Evolutionary conservation across 2,888 invertebrate species (phyloP).

Genomic region (Unio delphinus): DNA sequence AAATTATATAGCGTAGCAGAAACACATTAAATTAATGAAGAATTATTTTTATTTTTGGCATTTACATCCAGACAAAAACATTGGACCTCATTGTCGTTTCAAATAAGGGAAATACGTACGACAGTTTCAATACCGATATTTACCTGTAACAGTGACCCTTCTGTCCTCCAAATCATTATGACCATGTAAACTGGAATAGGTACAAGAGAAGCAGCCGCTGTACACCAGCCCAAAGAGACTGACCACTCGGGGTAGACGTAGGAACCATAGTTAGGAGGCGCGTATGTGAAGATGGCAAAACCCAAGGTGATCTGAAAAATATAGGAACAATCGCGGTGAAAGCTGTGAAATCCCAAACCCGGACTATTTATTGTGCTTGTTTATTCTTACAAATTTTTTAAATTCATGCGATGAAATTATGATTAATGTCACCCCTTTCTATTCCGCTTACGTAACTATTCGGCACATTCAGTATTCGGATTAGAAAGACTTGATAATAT

Average conservation of each 20-base stretch:
- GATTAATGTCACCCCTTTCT: no score
- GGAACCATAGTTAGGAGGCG: constrained; percentile 21
- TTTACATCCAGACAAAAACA: no score
- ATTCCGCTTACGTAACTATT: no score
- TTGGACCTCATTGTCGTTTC: not conserved
- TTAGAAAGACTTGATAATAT: no score
- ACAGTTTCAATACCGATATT: not conserved
- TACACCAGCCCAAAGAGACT: constrained; percentile 25
- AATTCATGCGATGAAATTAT: no score
- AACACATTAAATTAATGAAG: no score
- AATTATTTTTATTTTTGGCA: no score
- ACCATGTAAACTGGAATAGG: constrained; percentile 23
- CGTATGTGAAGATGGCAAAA: constrained; percentile 21
- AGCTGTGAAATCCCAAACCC: no score
- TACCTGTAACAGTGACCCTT: constrained; percentile 24
- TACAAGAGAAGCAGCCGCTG: constrained; percentile 17
- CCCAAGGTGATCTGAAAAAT: constrained; percentile 19
- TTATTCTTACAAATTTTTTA: no score
- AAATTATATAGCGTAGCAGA: no score
- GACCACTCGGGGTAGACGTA: constrained; percentile 33
- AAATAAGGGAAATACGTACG: not conserved
- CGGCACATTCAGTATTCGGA: no score
- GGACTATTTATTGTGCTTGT: no score
- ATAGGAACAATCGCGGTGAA: not conserved
- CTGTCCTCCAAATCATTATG: constrained; percentile 15